phyloP scores from a whole-genome alignment of 2,797 vertebrate species.

The Poecile montanus region DNA sequence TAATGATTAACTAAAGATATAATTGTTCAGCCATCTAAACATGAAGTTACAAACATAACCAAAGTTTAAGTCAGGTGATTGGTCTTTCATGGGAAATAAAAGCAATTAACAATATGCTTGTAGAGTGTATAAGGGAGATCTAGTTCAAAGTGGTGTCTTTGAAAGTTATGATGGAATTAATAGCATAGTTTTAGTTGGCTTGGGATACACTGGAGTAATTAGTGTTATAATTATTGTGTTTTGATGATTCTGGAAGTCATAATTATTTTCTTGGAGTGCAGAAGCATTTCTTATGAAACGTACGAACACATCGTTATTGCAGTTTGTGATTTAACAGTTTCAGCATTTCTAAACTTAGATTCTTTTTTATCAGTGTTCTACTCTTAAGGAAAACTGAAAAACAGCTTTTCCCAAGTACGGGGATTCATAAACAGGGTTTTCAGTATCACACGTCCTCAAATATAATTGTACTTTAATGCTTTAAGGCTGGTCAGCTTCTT shows the following conservation, averaged over 20 bases:
- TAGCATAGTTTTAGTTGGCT: background rate
- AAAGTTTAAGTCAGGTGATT: background rate
- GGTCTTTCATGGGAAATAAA: background rate
- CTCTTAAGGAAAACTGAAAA: background rate
- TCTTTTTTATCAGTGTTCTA: background rate
- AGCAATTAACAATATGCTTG: background rate
- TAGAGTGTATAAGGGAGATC: background rate
- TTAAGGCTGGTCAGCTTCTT: background rate
- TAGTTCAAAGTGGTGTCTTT: background rate
- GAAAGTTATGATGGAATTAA: background rate
- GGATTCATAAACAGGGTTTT: background rate
- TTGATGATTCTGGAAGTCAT: background rate
- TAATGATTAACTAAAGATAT: background rate
- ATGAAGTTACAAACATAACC: background rate
- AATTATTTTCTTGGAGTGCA: background rate
- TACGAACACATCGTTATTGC: background rate
- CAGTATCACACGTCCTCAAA: background rate
- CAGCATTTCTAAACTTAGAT: background rate
- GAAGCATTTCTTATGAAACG: background rate
- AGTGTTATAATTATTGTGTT: background rate
- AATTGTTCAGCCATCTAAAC: background rate
- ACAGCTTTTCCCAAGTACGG: background rate
- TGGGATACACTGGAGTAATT: background rate
- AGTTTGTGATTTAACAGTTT: background rate
- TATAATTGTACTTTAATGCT: background rate